These are phyloP conservation scores for Glossophaga mutica DNA, from an alignment of 2,797 vertebrate species.

Conservation along the genomic window DNA sequence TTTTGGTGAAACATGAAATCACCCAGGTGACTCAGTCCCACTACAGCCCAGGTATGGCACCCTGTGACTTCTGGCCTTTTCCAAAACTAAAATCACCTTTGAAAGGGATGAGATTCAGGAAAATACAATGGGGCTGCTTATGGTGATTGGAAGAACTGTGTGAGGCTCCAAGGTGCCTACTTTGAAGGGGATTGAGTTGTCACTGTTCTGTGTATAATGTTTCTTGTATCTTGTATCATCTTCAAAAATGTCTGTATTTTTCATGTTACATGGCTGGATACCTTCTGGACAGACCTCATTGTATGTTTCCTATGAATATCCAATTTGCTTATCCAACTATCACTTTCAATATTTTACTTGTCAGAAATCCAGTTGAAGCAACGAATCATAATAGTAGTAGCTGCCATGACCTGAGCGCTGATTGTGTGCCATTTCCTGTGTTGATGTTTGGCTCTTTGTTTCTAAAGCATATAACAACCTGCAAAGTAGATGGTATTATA, in stretches of 20 bases:
- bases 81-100: not conserved
- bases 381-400: not conserved
- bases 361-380: not conserved
- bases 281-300: not conserved
- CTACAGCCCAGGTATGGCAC: not conserved
- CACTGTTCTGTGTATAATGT: not conserved
- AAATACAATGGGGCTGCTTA: too few species aligned
- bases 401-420: not conserved
- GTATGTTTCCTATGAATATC: not conserved
- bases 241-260: not conserved
- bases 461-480: not conserved
- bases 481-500: not conserved
- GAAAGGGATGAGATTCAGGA: not conserved
- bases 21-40: not conserved
- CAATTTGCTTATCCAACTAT: not conserved
- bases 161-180: not conserved
- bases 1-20: not conserved
- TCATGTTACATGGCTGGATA: not conserved
- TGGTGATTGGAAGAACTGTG: not conserved
- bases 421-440: not conserved
- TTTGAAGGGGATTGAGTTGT: not conserved
- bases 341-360: not conserved
- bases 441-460: not conserved
- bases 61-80: not conserved
- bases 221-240: not conserved